Percentiles rank a stretch among this genome's conserved stretches.
Evolutionary conservation across 64 coral and sea anemone species (phyloP).

Genomic region (Dendrophyllia cribrosa): DNA sequence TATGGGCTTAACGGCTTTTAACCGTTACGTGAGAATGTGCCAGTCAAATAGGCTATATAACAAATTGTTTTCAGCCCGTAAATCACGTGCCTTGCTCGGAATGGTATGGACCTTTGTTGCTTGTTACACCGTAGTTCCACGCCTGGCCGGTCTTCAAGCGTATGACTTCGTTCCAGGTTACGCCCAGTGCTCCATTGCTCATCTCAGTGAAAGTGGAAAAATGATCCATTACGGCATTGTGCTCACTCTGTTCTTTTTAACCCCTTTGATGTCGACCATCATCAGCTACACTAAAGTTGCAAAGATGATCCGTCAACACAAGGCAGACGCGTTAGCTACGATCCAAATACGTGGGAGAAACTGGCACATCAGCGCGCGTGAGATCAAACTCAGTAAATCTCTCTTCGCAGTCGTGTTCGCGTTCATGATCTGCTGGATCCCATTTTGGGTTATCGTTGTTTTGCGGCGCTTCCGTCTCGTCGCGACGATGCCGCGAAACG

Average conservation of each 20-base stretch:
- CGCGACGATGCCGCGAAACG: too few relatives aligned
- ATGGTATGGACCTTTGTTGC: background rate
- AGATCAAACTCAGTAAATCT: too few relatives aligned
- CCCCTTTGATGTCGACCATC: background rate
- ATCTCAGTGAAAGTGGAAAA: background rate
- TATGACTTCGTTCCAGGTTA: background rate
- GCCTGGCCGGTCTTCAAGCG: background rate
- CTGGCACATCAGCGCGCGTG: too few relatives aligned
- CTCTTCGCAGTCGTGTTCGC: too few relatives aligned
- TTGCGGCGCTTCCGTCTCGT: too few relatives aligned
- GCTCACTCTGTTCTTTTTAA: background rate
- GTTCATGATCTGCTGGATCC: too few relatives aligned
- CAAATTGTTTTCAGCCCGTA: background rate
- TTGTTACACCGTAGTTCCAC: background rate
- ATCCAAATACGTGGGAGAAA: too few relatives aligned
- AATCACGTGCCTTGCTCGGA: background rate
- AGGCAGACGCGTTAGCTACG: too few relatives aligned
- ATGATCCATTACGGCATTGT: background rate
- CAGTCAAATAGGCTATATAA: background rate
- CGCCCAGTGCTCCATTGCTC: background rate
- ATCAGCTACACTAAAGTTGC: background rate
- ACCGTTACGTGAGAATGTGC: background rate
- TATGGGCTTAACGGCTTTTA: slow-evolving; percentile 21
- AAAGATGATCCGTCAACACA: background rate
- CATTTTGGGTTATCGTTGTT: too few relatives aligned